A percentile compares a stretch with the other conserved stretches of the same genome.
Evolutionary conservation across 2,797 vertebrate species (phyloP).

Genomic region (Megaceryle alcyon): DNA sequence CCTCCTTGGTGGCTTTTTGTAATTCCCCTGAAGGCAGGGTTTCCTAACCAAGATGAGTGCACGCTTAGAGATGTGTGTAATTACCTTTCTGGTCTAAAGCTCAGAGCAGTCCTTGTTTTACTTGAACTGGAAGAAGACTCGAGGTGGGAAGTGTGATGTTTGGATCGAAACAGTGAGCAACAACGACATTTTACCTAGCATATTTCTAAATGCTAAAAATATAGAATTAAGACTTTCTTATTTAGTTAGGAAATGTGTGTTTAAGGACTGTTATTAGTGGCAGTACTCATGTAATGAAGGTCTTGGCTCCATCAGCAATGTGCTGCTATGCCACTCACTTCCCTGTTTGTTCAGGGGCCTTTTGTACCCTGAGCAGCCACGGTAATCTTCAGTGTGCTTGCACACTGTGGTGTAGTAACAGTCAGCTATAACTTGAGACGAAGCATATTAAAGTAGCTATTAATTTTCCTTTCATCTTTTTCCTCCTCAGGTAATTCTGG

Average conservation of each 20-base stretch:
- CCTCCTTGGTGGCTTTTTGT: not conserved
- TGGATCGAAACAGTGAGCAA: not conserved
- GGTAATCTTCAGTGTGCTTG: not conserved
- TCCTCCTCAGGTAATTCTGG: constrained; percentile 65
- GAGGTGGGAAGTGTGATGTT: not conserved
- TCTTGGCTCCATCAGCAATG: not conserved
- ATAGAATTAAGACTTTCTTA: not conserved
- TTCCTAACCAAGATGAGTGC: not conserved
- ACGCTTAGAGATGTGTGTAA: not conserved
- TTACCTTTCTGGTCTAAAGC: not conserved
- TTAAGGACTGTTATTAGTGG: not conserved
- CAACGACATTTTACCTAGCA: not conserved
- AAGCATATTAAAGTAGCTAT: not conserved
- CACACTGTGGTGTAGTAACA: not conserved
- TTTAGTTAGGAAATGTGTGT: not conserved
- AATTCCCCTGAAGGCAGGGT: not conserved
- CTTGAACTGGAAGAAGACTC: not conserved
- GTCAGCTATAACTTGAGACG: not conserved
- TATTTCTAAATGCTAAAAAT: not conserved
- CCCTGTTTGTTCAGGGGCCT: not conserved
- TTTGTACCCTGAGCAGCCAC: not conserved
- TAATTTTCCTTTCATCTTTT: not conserved
- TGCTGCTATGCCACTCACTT: not conserved
- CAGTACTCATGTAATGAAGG: too few relatives aligned
- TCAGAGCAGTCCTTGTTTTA: not conserved